phyloP scores from a whole-genome alignment of 2,888 invertebrate species.

The Nesidiocoris tenuis region DNA sequence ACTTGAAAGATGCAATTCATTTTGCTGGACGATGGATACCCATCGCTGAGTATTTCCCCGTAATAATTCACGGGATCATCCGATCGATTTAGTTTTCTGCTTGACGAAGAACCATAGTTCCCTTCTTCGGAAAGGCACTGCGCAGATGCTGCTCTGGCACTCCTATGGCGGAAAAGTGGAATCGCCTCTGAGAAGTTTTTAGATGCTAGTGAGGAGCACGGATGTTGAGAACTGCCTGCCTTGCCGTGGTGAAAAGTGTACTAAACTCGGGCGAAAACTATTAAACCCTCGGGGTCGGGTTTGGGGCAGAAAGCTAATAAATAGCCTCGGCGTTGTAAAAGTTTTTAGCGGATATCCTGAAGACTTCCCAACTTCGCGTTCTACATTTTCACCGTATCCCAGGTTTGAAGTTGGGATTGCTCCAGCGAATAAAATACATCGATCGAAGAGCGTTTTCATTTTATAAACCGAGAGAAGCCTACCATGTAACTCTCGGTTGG shows the following conservation, averaged over 20 bases:
- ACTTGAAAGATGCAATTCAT: too few relatives aligned
- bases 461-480: too few relatives aligned
- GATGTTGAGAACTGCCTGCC: slow-evolving; percentile 28
- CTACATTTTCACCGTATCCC: slow-evolving; percentile 1
- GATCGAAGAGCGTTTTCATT: too few relatives aligned
- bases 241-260: slow-evolving; percentile 35
- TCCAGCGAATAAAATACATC: slow-evolving; percentile 11
- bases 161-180: background rate
- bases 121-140: too few relatives aligned
- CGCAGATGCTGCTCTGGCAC: background rate
- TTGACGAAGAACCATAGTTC: too few relatives aligned
- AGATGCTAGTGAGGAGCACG: background rate
- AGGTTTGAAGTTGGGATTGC: background rate
- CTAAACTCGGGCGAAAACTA: slow-evolving; percentile 27
- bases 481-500: too few relatives aligned
- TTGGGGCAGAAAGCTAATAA: slow-evolving; percentile 20
- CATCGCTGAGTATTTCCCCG: too few relatives aligned
- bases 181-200: background rate
- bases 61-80: too few relatives aligned
- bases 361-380: background rate
- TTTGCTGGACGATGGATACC: too few relatives aligned
- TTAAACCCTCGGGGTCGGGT: slow-evolving; percentile 15
- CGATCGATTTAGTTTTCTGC: too few relatives aligned
- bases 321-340: slow-evolving; percentile 13
- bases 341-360: slow-evolving; percentile 19